These are phyloP conservation scores for Bactericera cockerelli DNA, from an alignment of 1,140 invertebrate species.

Conservation along the genomic window DNA sequence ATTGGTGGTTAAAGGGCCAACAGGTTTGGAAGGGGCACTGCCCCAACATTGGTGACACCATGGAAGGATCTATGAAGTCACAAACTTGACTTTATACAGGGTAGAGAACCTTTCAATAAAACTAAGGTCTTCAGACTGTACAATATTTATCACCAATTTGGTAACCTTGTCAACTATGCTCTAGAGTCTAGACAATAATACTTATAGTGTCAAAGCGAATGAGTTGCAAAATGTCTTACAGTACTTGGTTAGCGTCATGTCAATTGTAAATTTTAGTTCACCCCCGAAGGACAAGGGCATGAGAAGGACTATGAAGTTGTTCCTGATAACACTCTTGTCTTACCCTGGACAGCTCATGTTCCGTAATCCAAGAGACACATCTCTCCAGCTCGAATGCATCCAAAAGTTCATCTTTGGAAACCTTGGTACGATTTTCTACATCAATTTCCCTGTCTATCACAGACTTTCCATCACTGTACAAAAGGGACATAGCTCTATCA, in stretches of 20 bases:
- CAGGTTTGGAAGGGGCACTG: no score
- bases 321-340: background rate
- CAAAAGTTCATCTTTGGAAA: background rate
- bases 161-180: background rate
- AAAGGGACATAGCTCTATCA: background rate
- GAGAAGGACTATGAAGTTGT: background rate
- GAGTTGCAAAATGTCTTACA: background rate
- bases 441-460: background rate
- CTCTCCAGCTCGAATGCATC: background rate
- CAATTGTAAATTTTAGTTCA: background rate
- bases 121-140: background rate
- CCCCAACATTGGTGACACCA: no score
- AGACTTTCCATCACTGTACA: constrained; percentile 5
- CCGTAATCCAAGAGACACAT: background rate
- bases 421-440: background rate
- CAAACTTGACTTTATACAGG: no score
- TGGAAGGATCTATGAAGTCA: no score
- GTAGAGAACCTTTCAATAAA: background rate
- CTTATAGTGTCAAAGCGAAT: background rate
- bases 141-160: background rate
- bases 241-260: background rate
- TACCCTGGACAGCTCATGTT: background rate
- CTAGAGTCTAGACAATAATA: background rate
- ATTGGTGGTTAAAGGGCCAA: no score
- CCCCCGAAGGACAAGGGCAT: background rate